Evolutionary conservation across 2,797 vertebrate genomes (phyloP).

Genomic region (Austrolebias charrua): DNA sequence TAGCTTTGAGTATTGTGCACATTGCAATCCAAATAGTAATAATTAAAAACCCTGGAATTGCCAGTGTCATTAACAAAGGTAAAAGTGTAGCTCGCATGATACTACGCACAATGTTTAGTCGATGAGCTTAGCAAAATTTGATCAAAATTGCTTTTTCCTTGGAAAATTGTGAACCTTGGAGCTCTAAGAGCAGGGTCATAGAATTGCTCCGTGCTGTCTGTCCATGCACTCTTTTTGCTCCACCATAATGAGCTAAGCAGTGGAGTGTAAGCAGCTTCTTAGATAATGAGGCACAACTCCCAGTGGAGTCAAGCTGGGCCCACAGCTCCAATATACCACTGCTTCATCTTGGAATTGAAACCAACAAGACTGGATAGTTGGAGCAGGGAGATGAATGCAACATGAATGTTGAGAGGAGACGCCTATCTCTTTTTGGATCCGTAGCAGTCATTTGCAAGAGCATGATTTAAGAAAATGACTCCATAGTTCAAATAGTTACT

Average conservation of each 20-base stretch:
- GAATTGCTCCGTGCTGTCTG: constrained; percentile 12
- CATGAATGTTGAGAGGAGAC: constrained; percentile 26
- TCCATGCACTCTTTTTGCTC: constrained; percentile 27
- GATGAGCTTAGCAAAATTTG: constrained; percentile 52
- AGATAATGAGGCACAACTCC: constrained; percentile 76
- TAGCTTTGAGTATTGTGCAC: not conserved
- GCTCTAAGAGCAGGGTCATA: constrained; percentile 15
- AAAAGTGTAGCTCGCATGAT: not conserved
- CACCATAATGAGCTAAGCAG: constrained; percentile 75
- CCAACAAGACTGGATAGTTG: constrained; percentile 42
- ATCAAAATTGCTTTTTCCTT: constrained; percentile 55
- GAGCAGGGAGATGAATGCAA: constrained; percentile 18
- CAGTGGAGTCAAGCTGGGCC: constrained; percentile 59
- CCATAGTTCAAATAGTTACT: constrained; percentile 18
- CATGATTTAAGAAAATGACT: constrained; percentile 22
- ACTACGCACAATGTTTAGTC: not conserved
- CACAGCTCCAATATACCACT: constrained; percentile 57
- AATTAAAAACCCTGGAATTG: not conserved
- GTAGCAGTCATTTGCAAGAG: constrained; percentile 7
- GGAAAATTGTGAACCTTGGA: constrained; percentile 33
- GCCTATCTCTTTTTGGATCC: constrained; percentile 23
- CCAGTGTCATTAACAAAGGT: not conserved
- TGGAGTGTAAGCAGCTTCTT: constrained; percentile 73
- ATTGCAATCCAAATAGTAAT: not conserved
- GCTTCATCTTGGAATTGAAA: constrained; percentile 62